Percentiles rank a stretch among this genome's conserved stretches.
These are phyloP conservation scores for Drosophila nikananu DNA, from an alignment of 1,140 invertebrate genomes.

Conservation along the genomic window DNA sequence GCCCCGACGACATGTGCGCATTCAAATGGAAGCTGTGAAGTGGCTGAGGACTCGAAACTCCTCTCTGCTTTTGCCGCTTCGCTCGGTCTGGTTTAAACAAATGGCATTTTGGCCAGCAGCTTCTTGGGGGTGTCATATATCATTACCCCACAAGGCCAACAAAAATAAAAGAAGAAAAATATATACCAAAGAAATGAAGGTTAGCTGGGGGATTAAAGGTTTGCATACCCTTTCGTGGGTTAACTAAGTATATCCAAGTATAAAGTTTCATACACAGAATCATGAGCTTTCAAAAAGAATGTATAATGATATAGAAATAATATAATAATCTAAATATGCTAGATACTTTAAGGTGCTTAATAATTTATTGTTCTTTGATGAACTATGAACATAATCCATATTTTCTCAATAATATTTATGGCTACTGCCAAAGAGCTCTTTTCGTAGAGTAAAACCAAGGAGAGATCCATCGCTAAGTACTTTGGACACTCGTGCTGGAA, in stretches of 20 bases:
- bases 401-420: neutral
- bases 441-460: conserved; percentile 12
- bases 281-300: neutral
- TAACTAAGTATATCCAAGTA: neutral
- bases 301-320: neutral
- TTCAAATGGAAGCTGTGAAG: conserved; percentile 81
- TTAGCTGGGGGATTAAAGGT: neutral
- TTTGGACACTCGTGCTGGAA: conserved; percentile 56
- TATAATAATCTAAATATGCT: neutral
- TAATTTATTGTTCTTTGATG: neutral
- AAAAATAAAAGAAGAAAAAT: neutral
- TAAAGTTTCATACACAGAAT: neutral
- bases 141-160: conserved; percentile 53
- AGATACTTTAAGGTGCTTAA: neutral
- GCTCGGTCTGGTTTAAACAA: conserved; percentile 68
- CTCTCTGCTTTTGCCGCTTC: conserved; percentile 21
- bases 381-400: neutral
- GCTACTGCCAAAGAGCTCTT: neutral
- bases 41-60: conserved; percentile 25
- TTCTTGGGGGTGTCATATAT: conserved; percentile 78
- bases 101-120: conserved; percentile 74
- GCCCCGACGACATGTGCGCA: conserved; percentile 61
- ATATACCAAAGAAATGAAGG: conserved; percentile 13
- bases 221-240: conserved; percentile 12
- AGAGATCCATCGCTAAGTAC: conserved; percentile 49